These are phyloP conservation scores for Campylomormyrus tamandua DNA, from an alignment of 2,113 vertebrate species.

Conservation along the genomic window DNA sequence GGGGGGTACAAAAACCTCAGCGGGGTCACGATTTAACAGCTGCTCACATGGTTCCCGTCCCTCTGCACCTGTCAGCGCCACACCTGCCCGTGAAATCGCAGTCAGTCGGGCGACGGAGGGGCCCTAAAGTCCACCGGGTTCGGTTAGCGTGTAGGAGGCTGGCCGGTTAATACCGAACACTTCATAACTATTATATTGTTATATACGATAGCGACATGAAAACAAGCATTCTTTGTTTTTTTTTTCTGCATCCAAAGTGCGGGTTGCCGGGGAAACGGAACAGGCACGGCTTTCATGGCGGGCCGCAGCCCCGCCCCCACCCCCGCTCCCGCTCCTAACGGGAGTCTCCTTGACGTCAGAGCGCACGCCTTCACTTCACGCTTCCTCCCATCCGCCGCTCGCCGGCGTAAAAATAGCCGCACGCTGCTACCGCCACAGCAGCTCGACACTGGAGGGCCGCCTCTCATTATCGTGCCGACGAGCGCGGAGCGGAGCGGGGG, in stretches of 20 bases:
- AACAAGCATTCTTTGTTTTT: not conserved
- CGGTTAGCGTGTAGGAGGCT: not conserved
- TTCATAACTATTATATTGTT: not conserved
- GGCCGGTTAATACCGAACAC: not conserved
- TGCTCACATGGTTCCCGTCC: not conserved
- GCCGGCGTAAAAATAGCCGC: not conserved
- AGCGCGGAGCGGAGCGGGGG: not conserved
- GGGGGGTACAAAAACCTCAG: not conserved
- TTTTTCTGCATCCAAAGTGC: not conserved
- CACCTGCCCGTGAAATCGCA: not conserved
- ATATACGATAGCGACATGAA: not conserved
- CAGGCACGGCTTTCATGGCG: not conserved
- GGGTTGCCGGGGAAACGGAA: not conserved
- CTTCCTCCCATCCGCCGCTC: not conserved
- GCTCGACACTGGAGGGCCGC: not conserved
- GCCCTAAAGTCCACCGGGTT: not conserved
- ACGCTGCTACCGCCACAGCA: not conserved
- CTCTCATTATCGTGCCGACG: not conserved
- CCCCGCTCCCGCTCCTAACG: not conserved
- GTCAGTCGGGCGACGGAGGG: not conserved
- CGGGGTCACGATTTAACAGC: not conserved
- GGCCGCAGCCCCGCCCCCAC: not conserved
- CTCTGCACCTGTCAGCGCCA: not conserved
- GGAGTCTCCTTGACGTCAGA: constrained; percentile 18
- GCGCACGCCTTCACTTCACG: not conserved